These are phyloP conservation scores for Cosmorhoe ocellata DNA, from an alignment of 2,888 invertebrate species.

Conservation along the genomic window DNA sequence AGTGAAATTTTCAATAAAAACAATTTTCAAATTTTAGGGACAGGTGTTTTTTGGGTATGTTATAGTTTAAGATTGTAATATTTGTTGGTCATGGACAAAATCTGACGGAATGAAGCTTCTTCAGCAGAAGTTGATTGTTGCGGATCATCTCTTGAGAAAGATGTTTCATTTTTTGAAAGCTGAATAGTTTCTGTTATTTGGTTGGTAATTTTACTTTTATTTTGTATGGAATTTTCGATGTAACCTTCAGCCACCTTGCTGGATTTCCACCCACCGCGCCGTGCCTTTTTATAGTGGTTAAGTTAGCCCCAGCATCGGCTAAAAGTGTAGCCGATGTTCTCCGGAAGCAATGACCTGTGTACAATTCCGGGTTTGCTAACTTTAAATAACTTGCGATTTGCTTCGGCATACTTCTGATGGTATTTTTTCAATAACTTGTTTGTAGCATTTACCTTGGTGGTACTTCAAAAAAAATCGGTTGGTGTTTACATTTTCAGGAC, in stretches of 20 bases:
- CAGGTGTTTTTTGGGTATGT: too few relatives aligned
- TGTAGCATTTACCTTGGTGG: constrained; percentile 28
- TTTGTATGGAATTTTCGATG: neutral
- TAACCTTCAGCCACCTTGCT: neutral
- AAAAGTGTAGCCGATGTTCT: constrained; percentile 20
- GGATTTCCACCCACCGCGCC: neutral
- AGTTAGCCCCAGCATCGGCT: neutral
- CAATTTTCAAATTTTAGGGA: too few relatives aligned
- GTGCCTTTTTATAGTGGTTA: neutral
- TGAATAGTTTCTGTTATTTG: too few relatives aligned
- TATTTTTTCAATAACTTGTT: constrained; percentile 26
- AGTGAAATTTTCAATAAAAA: too few relatives aligned
- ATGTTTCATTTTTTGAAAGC: too few relatives aligned
- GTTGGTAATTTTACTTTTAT: too few relatives aligned
- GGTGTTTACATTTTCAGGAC: constrained; percentile 20
- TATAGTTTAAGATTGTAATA: too few relatives aligned
- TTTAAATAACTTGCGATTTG: constrained; percentile 28
- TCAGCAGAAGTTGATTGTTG: too few relatives aligned
- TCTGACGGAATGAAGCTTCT: too few relatives aligned
- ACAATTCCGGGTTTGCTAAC: constrained; percentile 17
- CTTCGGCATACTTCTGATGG: constrained; percentile 31
- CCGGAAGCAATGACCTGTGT: constrained; percentile 27
- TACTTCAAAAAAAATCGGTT: constrained; percentile 29
- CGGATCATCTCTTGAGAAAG: too few relatives aligned
- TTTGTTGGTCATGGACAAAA: too few relatives aligned